These are phyloP conservation scores for Zaprionus gabonicus DNA, from an alignment of 1,140 invertebrate species.

Conservation along the genomic window DNA sequence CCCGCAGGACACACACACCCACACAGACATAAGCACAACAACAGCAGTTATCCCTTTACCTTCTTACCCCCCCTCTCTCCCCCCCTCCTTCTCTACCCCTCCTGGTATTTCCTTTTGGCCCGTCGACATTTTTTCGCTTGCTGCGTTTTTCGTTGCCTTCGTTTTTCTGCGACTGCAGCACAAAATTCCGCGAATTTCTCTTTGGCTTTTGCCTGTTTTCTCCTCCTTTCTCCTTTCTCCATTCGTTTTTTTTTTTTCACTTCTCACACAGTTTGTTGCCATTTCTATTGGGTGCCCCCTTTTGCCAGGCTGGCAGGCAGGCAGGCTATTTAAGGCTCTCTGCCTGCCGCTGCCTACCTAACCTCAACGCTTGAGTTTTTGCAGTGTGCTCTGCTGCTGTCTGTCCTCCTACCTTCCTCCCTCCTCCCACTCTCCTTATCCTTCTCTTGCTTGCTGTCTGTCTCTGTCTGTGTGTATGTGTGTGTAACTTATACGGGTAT, in stretches of 20 bases:
- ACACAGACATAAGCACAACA: not conserved
- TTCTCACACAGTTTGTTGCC: constrained; percentile 35
- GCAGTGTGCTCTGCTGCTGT: constrained; percentile 5
- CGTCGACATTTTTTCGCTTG: constrained; percentile 72
- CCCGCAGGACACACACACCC: constrained; percentile 3
- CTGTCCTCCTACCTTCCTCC: not conserved
- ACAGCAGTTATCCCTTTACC: constrained; percentile 25
- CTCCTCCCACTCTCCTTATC: not conserved
- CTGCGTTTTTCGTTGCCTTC: constrained; percentile 33
- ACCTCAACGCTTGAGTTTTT: constrained; percentile 27
- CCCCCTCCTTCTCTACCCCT: not conserved
- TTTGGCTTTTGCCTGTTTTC: constrained; percentile 30
- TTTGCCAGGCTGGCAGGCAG: not conserved
- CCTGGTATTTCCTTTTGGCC: constrained; percentile 44
- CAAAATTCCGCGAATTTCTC: constrained; percentile 78
- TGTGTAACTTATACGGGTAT: constrained; percentile 71
- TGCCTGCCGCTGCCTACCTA: constrained; percentile 6
- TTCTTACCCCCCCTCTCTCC: not conserved
- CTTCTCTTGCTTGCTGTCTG: not conserved
- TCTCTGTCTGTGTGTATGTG: constrained; percentile 14
- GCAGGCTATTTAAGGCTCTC: constrained; percentile 41
- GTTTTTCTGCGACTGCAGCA: constrained; percentile 77
- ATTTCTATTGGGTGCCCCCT: constrained; percentile 49
- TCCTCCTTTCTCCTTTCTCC: not conserved
- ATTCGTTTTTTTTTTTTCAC: not conserved